Conservation (phyloP, 1,140 invertebrate genomes). For the Diachasma alloeum region DNA sequence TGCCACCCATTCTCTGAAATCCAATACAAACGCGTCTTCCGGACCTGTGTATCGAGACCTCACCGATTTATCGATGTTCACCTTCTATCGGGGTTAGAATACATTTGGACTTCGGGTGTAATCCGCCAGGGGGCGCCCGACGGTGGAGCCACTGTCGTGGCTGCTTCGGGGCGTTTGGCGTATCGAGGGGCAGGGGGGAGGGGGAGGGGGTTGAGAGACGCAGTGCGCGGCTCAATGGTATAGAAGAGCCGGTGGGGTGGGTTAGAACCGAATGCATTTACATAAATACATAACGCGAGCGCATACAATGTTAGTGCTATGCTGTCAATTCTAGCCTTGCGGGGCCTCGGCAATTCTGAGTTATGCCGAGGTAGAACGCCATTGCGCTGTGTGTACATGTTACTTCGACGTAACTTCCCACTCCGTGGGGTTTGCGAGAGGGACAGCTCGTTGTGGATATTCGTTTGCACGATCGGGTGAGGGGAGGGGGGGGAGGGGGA, state of each 20-base stretch:
- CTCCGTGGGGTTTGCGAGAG: slow-evolving; percentile 6
- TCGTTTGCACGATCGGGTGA: neutral
- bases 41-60: slow-evolving; percentile 2
- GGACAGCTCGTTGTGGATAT: neutral
- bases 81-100: slow-evolving; percentile 8
- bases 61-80: slow-evolving; percentile 18
- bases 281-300: slow-evolving; percentile 66
- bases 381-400: slow-evolving; percentile 40
- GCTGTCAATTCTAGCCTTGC: slow-evolving; percentile 65
- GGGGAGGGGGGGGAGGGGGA: neutral
- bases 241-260: slow-evolving; percentile 30
- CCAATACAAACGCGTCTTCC: slow-evolving; percentile 27
- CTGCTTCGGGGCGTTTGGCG: neutral
- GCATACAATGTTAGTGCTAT: slow-evolving; percentile 66
- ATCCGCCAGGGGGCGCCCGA: neutral
- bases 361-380: slow-evolving; percentile 55
- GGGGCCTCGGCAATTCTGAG: slow-evolving; percentile 61
- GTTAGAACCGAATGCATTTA: slow-evolving; percentile 61
- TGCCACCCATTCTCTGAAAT: neutral
- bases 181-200: neutral
- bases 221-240: neutral
- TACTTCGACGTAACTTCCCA: slow-evolving; percentile 9
- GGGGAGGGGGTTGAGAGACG: neutral
- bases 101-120: neutral
- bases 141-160: neutral